Base-by-base conservation (phyloP, 1,140 invertebrate genomes). In the Drosophila jambulina region DNA sequence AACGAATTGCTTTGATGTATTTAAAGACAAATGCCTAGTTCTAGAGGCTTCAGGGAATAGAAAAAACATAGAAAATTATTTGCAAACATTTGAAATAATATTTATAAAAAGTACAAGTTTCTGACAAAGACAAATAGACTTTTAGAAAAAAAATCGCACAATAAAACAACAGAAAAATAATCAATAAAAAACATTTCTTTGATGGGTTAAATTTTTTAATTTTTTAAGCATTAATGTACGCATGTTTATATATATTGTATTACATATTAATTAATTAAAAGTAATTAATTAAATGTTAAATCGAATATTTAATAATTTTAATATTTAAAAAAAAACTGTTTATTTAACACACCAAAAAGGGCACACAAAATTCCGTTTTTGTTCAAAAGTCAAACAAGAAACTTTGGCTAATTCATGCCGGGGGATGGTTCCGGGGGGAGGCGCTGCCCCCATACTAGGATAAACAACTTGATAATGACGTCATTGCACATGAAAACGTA, bases 381-480 rank as follows among this genome's bases (percentile, higher is more conserved):
- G 61, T 42, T n/a, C 19, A 21, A 32, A 65, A 17, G 19, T 21
- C n/a, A 61, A 65, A 45, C 27, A 45, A 43, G 7, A 69, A 69
- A 48, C 34, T 65, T 69, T 65, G 38, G 23, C 38, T 69, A 69
- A 69, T 65, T 69, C 53, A 69, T 69, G 19, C 1, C 2, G 21
- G 9, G 21, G 19, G 15, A 13, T 48, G 42, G 8, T 21, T 53
- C 12, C 19, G 51, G 32, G 46, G 8, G 23, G 3, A n/a, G 38
- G 38, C n/a, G 38, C 10, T 5, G 4, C 6, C 19, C 42, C 42
- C 19, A 19, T 13, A 7, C 19, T 43, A 36, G 62, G 29, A 67
- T 70, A 70, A 70, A 70, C 67, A 70, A 34, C n/a, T 38, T 45
- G 29, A 45, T 42, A 42, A 43, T 68, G 48, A 70, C 67, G 67